These are phyloP conservation scores for Macrosoma leucophasiata DNA, from an alignment of 2,888 invertebrate genomes.

Conservation along the genomic window DNA sequence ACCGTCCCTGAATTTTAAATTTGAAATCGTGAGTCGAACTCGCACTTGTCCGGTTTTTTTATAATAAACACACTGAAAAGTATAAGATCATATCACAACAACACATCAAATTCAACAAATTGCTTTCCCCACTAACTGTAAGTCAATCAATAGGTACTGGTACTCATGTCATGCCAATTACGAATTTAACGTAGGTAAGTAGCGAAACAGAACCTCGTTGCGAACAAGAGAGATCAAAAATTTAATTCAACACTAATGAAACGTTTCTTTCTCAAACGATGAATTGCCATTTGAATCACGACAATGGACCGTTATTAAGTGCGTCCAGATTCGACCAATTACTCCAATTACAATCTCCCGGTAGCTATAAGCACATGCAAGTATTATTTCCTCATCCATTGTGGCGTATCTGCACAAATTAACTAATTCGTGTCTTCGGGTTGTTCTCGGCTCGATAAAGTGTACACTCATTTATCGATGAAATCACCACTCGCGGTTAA, in stretches of 20 bases:
- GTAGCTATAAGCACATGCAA: conserved; percentile 52
- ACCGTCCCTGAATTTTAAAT: no score
- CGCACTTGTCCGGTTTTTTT: no score
- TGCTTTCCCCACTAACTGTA: no score
- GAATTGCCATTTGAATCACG: conserved; percentile 69
- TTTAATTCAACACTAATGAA: conserved; percentile 62
- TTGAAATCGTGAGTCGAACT: no score
- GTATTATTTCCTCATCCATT: conserved; percentile 72
- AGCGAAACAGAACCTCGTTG: no score
- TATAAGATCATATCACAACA: no score
- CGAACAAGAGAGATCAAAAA: no score
- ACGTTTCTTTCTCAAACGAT: conserved; percentile 68
- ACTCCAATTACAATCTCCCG: conserved; percentile 72
- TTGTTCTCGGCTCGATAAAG: conserved; percentile 24
- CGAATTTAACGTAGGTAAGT: no score
- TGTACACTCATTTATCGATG: conserved; percentile 33
- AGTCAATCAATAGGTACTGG: no score
- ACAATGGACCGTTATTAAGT: conserved; percentile 71
- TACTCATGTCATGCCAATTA: no score
- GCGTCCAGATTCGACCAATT: conserved; percentile 73
- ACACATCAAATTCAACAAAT: no score
- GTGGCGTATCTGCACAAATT: conserved; percentile 72
- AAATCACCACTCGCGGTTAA: conserved; percentile 21
- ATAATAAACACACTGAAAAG: no score
- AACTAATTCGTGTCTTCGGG: conserved; percentile 60